Conservation (phyloP, 2,113 vertebrate genomes). For the Steatornis caripensis region DNA sequence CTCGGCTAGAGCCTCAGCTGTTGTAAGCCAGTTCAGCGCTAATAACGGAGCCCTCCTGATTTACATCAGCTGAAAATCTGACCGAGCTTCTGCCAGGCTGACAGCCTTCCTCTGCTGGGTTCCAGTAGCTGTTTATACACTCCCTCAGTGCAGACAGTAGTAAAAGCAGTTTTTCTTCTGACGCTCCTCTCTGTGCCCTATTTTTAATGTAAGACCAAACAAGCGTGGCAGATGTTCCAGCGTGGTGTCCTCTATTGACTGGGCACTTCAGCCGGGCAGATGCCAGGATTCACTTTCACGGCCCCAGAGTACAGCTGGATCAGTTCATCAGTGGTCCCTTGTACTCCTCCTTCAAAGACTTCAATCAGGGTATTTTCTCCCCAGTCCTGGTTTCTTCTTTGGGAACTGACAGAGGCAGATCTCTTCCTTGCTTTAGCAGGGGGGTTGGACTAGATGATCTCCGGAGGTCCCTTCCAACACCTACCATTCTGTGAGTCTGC, state of each 20-base stretch:
- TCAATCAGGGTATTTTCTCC: neutral
- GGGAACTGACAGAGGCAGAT: neutral
- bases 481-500: too few species aligned
- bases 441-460: too few species aligned
- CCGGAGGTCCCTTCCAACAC: too few species aligned
- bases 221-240: neutral
- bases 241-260: neutral
- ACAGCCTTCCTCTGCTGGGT: constrained; percentile 59
- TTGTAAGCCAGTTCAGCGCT: constrained; percentile 29
- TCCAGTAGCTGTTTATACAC: constrained; percentile 51
- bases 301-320: neutral
- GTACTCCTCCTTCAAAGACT: neutral
- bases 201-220: neutral
- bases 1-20: constrained; percentile 60
- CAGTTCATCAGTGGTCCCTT: neutral
- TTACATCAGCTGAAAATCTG: constrained; percentile 65
- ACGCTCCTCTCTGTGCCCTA: constrained; percentile 8
- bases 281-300: accelerated
- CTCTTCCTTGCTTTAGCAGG: too few species aligned
- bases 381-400: neutral
- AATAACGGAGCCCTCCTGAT: constrained; percentile 48
- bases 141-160: neutral
- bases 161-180: constrained; percentile 30
- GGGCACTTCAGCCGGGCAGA: neutral
- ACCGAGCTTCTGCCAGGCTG: constrained; percentile 50